These are phyloP conservation scores for Adoxophyes honmai DNA, from an alignment of 1,140 invertebrate species.

Conservation along the genomic window DNA sequence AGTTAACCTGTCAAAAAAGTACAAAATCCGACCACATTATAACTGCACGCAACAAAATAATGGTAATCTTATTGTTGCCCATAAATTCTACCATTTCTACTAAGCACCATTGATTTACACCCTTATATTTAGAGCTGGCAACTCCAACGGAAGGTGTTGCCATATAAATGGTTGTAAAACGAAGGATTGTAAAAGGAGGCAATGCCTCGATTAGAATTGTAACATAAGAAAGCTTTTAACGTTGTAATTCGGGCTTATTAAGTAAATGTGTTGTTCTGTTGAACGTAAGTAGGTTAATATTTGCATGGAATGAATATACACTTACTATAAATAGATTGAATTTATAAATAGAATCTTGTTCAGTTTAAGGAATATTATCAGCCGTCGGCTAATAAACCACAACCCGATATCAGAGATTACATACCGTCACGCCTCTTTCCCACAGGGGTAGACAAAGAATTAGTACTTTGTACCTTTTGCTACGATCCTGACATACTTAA, in stretches of 20 bases:
- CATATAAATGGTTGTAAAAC: slow-evolving; percentile 13
- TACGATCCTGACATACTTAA: too few species aligned
- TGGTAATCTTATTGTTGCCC: slow-evolving; percentile 9
- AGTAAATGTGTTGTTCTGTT: background rate
- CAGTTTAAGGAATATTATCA: too few species aligned
- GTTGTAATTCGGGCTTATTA: background rate
- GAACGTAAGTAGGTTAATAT: background rate
- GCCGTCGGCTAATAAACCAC: too few species aligned
- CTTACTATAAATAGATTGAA: too few species aligned
- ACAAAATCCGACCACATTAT: too few species aligned
- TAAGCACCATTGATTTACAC: slow-evolving; percentile 11
- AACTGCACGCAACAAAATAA: slow-evolving; percentile 1
- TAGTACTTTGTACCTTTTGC: too few species aligned
- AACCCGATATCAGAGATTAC: too few species aligned
- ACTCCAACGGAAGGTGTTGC: background rate
- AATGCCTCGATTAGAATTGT: background rate
- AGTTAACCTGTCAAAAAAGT: too few species aligned
- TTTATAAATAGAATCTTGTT: too few species aligned
- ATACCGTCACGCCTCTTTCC: too few species aligned
- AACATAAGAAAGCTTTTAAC: slow-evolving; percentile 9
- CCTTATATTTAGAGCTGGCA: slow-evolving; percentile 1
- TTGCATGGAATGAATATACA: background rate
- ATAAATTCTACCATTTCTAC: slow-evolving; percentile 15
- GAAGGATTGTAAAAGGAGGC: slow-evolving; percentile 3
- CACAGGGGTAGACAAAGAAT: too few species aligned